A percentile compares a stretch with the other conserved stretches of the same genome.
These are phyloP conservation scores for Aporrectodea caliginosa DNA, from an alignment of 1,140 invertebrate genomes.

Conservation along the genomic window DNA sequence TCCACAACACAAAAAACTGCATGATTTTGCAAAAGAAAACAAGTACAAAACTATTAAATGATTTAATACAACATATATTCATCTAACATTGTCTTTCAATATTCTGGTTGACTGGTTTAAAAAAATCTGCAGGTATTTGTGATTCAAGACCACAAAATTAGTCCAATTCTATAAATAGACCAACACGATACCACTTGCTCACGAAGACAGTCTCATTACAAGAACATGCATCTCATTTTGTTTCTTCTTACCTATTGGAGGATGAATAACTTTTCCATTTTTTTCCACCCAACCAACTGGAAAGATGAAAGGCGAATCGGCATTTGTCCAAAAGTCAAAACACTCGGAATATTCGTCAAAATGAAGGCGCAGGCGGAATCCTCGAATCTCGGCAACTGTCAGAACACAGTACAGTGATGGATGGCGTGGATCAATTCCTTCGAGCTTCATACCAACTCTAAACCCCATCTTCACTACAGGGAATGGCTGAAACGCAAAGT, in stretches of 20 bases:
- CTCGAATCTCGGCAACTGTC: conserved; percentile 74
- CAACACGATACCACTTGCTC: too few species aligned
- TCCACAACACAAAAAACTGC: too few species aligned
- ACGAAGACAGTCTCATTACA: too few species aligned
- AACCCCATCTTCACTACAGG: conserved; percentile 65
- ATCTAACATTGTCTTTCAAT: too few species aligned
- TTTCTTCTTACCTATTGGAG: conserved; percentile 70
- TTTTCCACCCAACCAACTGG: conserved; percentile 85
- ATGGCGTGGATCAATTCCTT: conserved; percentile 88
- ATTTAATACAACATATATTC: too few species aligned
- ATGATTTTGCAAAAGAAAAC: too few species aligned
- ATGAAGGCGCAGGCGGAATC: conserved; percentile 74
- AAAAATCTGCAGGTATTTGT: too few species aligned
- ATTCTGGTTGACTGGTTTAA: too few species aligned
- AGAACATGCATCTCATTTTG: too few species aligned
- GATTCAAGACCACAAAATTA: too few species aligned
- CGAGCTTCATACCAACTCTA: conserved; percentile 83
- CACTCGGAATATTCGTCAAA: conserved; percentile 87
- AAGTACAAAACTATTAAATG: too few species aligned
- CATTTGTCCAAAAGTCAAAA: conserved; percentile 92
- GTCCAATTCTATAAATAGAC: too few species aligned
- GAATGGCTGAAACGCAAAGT: conserved; percentile 43
- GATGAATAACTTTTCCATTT: conserved; percentile 47
- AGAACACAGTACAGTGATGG: conserved; percentile 83
- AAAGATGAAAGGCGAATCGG: conserved; percentile 84